Evolutionary conservation across 2,797 vertebrate genomes (phyloP), one percentile per base, ranked within the genome.

Genomic region (Gila robusta): DNA sequence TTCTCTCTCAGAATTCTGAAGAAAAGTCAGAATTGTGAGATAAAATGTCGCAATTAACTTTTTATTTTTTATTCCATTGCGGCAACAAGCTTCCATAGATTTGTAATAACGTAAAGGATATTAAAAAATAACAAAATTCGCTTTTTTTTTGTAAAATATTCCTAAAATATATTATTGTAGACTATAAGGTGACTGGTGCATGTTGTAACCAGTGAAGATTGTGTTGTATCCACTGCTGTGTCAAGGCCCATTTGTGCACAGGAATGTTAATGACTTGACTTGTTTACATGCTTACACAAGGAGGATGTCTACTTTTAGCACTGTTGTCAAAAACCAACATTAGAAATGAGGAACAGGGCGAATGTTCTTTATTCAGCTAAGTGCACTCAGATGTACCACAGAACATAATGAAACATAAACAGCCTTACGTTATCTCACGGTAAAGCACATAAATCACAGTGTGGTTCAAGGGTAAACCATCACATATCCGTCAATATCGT

Each of bases 231-330:
- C n/a, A 5, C 87, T 67, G 87, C 86, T 90, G 88, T 88, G 81
- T 88, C 92, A 91, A 84, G 92, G 89, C 88, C 91, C 92, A 94
- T 95, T 95, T 92, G 86, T 89, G 81, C 6, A 8, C 72, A 94
- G 93, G 95, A 95, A 95, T 95, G 94, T 93, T 95, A 95, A 96
- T 94, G 89, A 91, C 91, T 49, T 78, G 2, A 69, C 87, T 87
- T 92, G 91, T 95, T 95, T 93, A 93, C 90, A 93, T 80, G 88
- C 87, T 67, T 81, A 89, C 89, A 80, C 17, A 32, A 41, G 74
- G 74, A 80, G 74, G 74, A 80, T 86, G 59, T 76, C 66, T 70
- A 59, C 83, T 69, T 81, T 86, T 80, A 77, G 74, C 66, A 28
- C 52, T 70, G 56, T 71, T 82, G 59, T 78, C 69, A 85, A 73